Evolutionary conservation across 23 tunicate genomes (phyloP).

Genomic region (Oikopleura dioica): DNA sequence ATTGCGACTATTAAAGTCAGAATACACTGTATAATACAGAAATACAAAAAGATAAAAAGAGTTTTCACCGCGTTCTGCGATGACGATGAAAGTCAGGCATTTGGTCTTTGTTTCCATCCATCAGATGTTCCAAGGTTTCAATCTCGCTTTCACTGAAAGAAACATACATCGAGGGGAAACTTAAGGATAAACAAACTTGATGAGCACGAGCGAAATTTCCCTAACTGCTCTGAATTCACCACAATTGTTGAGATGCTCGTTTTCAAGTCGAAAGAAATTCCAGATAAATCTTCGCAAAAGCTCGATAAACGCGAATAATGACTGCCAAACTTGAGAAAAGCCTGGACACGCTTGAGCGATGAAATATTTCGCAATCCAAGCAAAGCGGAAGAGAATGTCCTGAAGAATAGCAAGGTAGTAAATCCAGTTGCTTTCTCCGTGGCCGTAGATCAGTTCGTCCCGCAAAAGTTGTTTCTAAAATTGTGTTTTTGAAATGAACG

Average conservation of each 20-base stretch:
- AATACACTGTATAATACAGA: too few relatives aligned
- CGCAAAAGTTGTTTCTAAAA: too few relatives aligned
- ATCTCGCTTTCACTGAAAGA: conserved; percentile 17
- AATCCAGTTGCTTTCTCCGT: background rate
- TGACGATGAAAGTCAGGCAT: too few relatives aligned
- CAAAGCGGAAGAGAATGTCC: background rate
- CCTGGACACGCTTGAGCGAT: too few relatives aligned
- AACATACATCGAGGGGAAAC: background rate
- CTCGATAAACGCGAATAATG: background rate
- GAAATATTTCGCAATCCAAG: background rate
- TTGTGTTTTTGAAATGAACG: too few relatives aligned
- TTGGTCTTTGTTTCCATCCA: background rate
- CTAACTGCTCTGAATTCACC: conserved; percentile 99
- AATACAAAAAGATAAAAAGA: too few relatives aligned
- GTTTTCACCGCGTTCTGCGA: too few relatives aligned
- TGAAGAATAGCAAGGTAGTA: background rate
- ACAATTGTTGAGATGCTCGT: conserved; percentile 94
- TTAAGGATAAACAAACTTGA: background rate
- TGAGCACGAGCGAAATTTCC: conserved; percentile 73
- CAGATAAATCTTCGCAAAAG: conserved; percentile 57
- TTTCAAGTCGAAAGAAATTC: conserved; percentile 95
- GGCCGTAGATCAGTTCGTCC: too few relatives aligned
- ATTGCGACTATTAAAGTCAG: too few relatives aligned
- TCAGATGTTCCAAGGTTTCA: background rate
- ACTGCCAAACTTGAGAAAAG: too few relatives aligned